Percentiles rank a stretch among this genome's conserved stretches.
Conservation (phyloP, 2,888 invertebrate genomes). For the Conops quadrifasciatus region DNA sequence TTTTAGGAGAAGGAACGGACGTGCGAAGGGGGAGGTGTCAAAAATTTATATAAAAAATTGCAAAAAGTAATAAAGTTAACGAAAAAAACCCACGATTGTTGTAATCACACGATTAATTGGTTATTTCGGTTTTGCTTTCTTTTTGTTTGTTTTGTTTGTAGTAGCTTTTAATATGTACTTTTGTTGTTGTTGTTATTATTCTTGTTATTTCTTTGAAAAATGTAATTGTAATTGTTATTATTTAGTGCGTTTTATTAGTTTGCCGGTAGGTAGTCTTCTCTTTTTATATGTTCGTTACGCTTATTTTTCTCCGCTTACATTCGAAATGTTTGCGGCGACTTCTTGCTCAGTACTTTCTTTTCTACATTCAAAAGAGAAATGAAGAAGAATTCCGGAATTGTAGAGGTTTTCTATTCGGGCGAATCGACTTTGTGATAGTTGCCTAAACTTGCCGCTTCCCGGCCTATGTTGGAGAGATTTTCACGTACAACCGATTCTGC, state of each 20-base stretch:
- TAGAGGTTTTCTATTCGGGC: constrained; percentile 57
- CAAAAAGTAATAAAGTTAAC: too few relatives aligned
- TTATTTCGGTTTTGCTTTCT: constrained; percentile 15
- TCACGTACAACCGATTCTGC: constrained; percentile 69
- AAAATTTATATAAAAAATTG: too few relatives aligned
- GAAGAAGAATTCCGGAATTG: not conserved
- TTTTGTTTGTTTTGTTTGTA: not conserved
- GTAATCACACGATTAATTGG: too few relatives aligned
- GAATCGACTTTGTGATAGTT: constrained; percentile 65
- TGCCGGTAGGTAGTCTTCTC: too few relatives aligned
- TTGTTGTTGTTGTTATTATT: constrained; percentile 20
- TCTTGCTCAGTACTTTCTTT: constrained; percentile 27
- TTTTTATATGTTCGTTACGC: too few relatives aligned
- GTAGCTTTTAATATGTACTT: not conserved
- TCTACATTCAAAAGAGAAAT: constrained; percentile 35
- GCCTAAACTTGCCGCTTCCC: constrained; percentile 66
- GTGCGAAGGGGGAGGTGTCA: too few relatives aligned
- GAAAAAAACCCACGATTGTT: too few relatives aligned
- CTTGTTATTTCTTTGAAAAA: constrained; percentile 12
- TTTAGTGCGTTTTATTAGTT: not conserved
- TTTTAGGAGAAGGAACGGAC: too few relatives aligned
- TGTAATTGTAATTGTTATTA: constrained; percentile 34
- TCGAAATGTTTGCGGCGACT: constrained; percentile 11
- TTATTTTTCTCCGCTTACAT: not conserved
- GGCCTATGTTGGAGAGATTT: constrained; percentile 71